Percentiles rank a stretch among this genome's conserved stretches.
These are phyloP conservation scores for Macropus fuliginosus DNA, from an alignment of 2,797 vertebrate genomes.

Conservation along the genomic window DNA sequence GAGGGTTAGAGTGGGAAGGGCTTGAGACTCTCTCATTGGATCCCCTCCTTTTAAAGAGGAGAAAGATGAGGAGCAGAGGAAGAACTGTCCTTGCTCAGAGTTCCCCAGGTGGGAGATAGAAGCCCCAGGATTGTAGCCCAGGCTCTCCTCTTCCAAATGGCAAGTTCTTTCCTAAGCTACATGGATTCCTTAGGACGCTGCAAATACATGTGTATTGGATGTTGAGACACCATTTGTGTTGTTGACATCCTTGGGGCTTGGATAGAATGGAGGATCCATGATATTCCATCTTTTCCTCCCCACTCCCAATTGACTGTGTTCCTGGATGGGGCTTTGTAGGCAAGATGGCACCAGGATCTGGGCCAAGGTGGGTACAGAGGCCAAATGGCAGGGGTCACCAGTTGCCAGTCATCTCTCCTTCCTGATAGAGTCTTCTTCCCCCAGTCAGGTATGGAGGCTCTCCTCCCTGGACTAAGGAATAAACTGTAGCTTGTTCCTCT, in stretches of 20 bases:
- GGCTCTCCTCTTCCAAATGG: background rate
- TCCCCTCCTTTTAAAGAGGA: background rate
- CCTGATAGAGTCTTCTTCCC: background rate
- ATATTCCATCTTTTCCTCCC: background rate
- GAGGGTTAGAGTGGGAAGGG: background rate
- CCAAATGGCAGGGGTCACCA: background rate
- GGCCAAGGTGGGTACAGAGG: too few relatives aligned
- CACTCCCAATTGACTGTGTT: background rate
- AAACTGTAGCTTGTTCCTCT: background rate
- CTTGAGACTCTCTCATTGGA: background rate
- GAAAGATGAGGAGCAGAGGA: too few relatives aligned
- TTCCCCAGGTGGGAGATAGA: too few relatives aligned
- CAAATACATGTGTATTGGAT: background rate
- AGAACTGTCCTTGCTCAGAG: background rate
- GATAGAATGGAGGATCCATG: background rate
- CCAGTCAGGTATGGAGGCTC: background rate
- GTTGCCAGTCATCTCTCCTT: background rate
- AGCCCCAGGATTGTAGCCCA: too few relatives aligned
- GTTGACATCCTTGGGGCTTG: background rate
- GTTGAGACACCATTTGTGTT: background rate
- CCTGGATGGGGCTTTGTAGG: background rate
- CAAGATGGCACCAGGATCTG: background rate
- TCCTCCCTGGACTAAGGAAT: background rate
- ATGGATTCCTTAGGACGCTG: background rate
- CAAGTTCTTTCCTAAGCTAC: background rate